Conservation (phyloP, 2,797 vertebrate species). For the Agapornis canus region DNA sequence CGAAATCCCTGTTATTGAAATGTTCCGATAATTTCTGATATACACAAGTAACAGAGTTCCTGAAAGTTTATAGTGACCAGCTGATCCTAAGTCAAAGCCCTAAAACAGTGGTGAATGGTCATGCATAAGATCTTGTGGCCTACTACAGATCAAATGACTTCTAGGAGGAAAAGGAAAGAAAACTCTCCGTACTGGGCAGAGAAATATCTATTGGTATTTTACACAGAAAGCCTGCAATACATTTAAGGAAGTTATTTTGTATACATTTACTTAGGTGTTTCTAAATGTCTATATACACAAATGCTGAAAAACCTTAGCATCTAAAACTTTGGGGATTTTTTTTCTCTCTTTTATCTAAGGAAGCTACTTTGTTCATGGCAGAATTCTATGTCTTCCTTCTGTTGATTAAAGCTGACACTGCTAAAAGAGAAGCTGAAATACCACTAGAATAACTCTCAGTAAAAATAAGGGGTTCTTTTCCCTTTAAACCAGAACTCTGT, state of each 20-base stretch:
- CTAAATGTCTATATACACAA: background rate
- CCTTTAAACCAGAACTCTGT: background rate
- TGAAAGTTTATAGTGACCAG: background rate
- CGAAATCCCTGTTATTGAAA: background rate
- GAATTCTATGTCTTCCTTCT: background rate
- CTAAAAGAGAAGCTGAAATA: background rate
- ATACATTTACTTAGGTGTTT: background rate
- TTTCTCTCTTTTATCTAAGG: background rate
- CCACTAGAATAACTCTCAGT: background rate
- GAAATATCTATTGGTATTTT: background rate
- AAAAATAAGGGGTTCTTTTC: background rate
- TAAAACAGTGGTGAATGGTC: background rate
- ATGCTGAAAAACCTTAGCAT: background rate
- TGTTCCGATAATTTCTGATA: background rate
- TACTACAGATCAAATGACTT: background rate
- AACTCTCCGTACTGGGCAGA: background rate
- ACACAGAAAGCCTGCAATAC: background rate
- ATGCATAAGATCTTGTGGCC: background rate
- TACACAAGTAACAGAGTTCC: background rate
- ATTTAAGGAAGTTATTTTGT: background rate
- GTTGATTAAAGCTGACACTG: background rate
- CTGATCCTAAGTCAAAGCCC: conserved; percentile 10
- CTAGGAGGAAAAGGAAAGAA: background rate
- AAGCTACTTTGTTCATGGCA: background rate
- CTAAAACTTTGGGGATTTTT: background rate